Evolutionary conservation across 2,113 vertebrate species (phyloP).

Genomic region (Cairina moschata): DNA sequence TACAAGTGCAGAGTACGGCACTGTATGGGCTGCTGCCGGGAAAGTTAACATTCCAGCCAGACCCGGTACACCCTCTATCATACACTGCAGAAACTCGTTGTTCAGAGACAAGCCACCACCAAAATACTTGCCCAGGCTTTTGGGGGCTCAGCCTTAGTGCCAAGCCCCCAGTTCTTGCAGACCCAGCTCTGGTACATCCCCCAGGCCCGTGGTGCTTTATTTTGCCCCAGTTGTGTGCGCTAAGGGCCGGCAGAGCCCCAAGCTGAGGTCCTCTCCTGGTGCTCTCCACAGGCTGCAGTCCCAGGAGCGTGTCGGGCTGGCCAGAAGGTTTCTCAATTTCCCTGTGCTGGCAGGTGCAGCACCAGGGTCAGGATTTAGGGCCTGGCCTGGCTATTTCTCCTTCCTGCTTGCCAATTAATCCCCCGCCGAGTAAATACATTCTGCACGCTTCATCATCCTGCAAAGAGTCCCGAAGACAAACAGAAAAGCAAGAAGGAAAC

Average conservation of each 20-base stretch:
- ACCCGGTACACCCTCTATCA: fast-evolving
- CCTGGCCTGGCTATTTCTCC: slow-evolving; percentile 17
- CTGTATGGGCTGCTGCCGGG: too few species aligned
- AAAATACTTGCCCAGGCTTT: neutral
- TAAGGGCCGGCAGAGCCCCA: neutral
- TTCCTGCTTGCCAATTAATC: slow-evolving; percentile 43
- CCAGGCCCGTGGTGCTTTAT: fast-evolving
- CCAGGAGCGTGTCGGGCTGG: fast-evolving
- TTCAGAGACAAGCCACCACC: neutral
- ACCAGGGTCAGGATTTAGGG: slow-evolving; percentile 23
- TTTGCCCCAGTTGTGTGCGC: neutral
- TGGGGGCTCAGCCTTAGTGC: neutral
- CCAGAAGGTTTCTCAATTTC: neutral
- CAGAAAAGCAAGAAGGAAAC: slow-evolving; percentile 20
- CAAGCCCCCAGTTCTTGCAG: neutral
- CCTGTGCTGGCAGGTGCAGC: neutral
- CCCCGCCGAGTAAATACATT: neutral
- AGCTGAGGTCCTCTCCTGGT: neutral
- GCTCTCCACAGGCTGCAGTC: neutral
- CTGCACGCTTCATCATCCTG: neutral
- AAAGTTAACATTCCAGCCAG: too few species aligned
- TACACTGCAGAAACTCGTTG: fast-evolving
- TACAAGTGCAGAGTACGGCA: too few species aligned
- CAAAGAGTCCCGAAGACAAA: slow-evolving; percentile 25
- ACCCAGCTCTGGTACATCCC: fast-evolving